phyloP scores from a whole-genome alignment of 2,888 invertebrate genomes.

The Marasmarcha lunaedactyla region DNA sequence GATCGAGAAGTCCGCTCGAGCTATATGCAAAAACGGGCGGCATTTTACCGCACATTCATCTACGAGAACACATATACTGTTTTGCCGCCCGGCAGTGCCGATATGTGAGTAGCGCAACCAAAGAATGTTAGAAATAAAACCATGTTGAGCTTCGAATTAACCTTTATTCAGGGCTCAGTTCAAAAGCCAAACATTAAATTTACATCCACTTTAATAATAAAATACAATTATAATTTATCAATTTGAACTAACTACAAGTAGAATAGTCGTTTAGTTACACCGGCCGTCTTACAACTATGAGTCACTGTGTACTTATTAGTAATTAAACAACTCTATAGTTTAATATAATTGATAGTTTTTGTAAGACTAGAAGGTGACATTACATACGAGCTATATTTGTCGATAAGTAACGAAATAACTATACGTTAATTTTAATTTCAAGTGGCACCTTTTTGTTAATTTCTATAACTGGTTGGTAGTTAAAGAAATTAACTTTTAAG shows the following conservation, averaged over 20 bases:
- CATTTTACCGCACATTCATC: too few relatives aligned
- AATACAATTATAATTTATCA: slow-evolving; percentile 32
- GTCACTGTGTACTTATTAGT: too few relatives aligned
- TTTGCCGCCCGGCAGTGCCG: too few relatives aligned
- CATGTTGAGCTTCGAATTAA: slow-evolving; percentile 52
- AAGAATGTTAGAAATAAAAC: too few relatives aligned
- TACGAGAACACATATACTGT: too few relatives aligned
- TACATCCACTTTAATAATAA: slow-evolving; percentile 57
- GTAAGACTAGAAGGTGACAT: slow-evolving; percentile 49
- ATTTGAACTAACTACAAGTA: slow-evolving; percentile 35
- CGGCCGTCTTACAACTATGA: slow-evolving; percentile 3
- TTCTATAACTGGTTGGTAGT: too few relatives aligned
- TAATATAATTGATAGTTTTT: slow-evolving; percentile 17
- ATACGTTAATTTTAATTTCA: too few relatives aligned
- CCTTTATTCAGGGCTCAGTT: slow-evolving; percentile 53
- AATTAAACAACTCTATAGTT: slow-evolving; percentile 28
- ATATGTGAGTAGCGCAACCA: too few relatives aligned
- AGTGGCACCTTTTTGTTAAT: too few relatives aligned
- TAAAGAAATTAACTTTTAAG: too few relatives aligned
- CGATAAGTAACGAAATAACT: slow-evolving; percentile 24
- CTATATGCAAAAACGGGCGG: too few relatives aligned
- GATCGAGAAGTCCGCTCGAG: too few relatives aligned
- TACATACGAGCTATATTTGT: slow-evolving; percentile 41
- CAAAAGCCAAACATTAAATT: slow-evolving; percentile 40
- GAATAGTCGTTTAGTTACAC: slow-evolving; percentile 13